Base-by-base conservation (phyloP, 2,888 invertebrate species). In the Oegoconia quadripuncta region DNA sequence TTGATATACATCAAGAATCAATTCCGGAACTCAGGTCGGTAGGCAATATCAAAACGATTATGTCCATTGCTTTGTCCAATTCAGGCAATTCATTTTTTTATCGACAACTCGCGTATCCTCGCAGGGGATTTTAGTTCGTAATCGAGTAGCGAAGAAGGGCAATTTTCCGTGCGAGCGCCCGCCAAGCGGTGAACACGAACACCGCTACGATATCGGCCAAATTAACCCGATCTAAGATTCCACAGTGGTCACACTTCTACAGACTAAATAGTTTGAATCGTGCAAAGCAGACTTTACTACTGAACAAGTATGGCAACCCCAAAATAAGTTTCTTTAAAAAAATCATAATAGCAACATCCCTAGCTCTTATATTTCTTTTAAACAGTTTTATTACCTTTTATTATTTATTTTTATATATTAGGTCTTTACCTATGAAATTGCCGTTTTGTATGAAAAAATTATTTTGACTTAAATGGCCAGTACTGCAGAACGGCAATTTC, bases 101-200 rank as follows among this genome's bases (percentile, higher is more conserved):
- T 54, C 51, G 45, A n/a, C n/a, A 57, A 56, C 48, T 58, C 55
- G 51, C 48, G 48, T 37, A 46, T 48, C 46, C 58, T 59, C 61
- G 64, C 74, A 74, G 53, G 73, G 74, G 67, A 82, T 80, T 74
- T 80, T 81, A 70, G 74, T 66, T 70, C 79, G 69, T 82, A 82
- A 82, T 81, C 74, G 64, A 75, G 80, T 74, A 64, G 71, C 37
- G 68, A 61, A 72, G 73, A 69, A 74, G 76, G 61, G 72, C 81
- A 84, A 84, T 84, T 84, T 84, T 82, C 79, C 79, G 74, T 81
- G 64, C 68, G 76, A 78, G 72, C 74, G 76, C 79, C 57, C 69
- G 48, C 61, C 52, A 62, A 67, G 59, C 65, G 59, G 52, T 49
- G 48, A 36, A 53, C 55, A 57, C 61, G n/a, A n/a, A n/a, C 55